These are phyloP conservation scores for Valencia hispanica DNA, from an alignment of 2,797 vertebrate species.

Conservation along the genomic window DNA sequence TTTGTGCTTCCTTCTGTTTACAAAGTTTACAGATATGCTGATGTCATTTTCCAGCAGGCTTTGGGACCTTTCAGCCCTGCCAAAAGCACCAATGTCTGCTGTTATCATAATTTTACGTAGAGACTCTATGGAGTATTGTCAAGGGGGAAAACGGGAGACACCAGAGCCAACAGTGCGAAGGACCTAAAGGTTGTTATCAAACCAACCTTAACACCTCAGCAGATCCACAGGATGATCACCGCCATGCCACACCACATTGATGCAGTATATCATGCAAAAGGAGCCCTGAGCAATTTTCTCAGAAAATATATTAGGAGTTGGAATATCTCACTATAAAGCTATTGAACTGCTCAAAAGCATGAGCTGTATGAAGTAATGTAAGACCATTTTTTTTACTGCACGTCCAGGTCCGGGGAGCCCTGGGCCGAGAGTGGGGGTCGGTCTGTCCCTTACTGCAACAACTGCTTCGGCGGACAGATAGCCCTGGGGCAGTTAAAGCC, in stretches of 20 bases:
- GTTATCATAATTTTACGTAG: no score
- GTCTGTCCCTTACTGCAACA: constrained; percentile 96
- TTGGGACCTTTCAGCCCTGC: no score
- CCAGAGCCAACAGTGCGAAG: neutral
- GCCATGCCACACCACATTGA: neutral
- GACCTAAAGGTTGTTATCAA: neutral
- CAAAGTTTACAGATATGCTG: no score
- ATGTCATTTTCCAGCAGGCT: no score
- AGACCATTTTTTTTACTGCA: constrained; percentile 16
- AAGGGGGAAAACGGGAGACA: no score
- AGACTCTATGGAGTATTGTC: neutral
- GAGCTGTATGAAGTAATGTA: neutral
- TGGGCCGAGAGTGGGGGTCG: constrained; percentile 90
- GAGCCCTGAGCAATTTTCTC: neutral
- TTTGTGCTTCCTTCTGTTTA: no score
- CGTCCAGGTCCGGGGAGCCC: constrained; percentile 88
- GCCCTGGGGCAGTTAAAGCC: constrained; percentile 92
- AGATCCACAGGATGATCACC: neutral
- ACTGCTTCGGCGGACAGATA: constrained; percentile 91
- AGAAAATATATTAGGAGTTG: neutral
- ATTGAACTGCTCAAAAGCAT: neutral
- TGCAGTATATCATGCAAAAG: no score
- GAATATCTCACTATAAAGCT: no score
- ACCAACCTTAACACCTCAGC: no score
- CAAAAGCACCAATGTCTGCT: no score